These are phyloP conservation scores for Liolophura sinensis DNA, from an alignment of 1,140 invertebrate genomes.

Conservation along the genomic window DNA sequence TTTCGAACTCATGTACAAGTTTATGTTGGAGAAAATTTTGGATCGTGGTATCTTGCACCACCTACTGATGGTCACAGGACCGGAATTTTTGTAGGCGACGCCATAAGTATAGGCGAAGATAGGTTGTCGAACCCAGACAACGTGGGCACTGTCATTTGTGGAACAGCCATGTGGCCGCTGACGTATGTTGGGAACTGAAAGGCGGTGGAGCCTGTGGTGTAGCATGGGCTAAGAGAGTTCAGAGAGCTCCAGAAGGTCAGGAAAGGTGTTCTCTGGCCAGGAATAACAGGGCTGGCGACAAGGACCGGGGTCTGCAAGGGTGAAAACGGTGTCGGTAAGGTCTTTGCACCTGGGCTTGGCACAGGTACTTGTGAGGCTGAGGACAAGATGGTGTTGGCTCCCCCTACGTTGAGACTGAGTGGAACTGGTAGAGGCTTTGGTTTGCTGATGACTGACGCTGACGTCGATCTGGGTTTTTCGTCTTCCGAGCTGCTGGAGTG, in stretches of 20 bases:
- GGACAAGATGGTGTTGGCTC: slow-evolving; percentile 16
- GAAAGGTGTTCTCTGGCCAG: slow-evolving; percentile 33
- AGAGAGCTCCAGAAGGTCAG: slow-evolving; percentile 54
- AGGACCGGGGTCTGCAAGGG: slow-evolving; percentile 37
- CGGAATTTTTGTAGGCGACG: no score
- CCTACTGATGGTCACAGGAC: no score
- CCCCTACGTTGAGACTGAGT: slow-evolving; percentile 18
- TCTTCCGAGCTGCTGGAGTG: not conserved
- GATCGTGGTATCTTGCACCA: no score
- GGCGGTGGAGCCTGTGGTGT: slow-evolving; percentile 24
- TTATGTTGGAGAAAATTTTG: no score
- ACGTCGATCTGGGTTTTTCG: slow-evolving; percentile 5
- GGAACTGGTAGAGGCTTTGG: slow-evolving; percentile 36
- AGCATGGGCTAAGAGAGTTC: slow-evolving; percentile 40
- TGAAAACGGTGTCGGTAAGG: slow-evolving; percentile 18
- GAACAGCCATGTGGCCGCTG: slow-evolving; percentile 31
- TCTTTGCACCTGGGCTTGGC: slow-evolving; percentile 25
- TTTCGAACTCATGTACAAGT: no score
- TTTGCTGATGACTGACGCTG: slow-evolving; percentile 13
- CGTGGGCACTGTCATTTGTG: slow-evolving; percentile 24
- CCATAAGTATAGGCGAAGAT: no score
- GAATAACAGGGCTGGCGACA: slow-evolving; percentile 38
- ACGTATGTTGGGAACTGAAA: slow-evolving; percentile 48
- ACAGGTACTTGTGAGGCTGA: slow-evolving; percentile 17
- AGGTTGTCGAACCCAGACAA: no score